Conservation (phyloP, 2,888 invertebrate species). For the Capitulum mitella region DNA sequence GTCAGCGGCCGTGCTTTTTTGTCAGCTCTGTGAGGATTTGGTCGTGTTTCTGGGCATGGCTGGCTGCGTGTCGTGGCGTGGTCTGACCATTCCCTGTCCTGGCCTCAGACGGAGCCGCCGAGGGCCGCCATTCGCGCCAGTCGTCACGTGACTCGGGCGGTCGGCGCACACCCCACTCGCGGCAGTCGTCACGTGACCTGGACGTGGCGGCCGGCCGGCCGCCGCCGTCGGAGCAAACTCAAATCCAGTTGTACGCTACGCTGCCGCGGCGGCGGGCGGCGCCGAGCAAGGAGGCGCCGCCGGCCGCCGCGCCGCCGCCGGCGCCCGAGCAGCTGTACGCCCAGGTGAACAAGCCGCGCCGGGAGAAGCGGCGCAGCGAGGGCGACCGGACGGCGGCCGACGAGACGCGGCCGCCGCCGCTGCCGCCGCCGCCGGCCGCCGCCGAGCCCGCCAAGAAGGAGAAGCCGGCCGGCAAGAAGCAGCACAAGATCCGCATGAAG, state of each 20-base stretch:
- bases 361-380: constrained; percentile 30
- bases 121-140: constrained; percentile 63
- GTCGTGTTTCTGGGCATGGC: too few species aligned
- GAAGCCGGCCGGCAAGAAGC: constrained; percentile 58
- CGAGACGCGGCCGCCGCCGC: constrained; percentile 12
- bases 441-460: constrained; percentile 30
- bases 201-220: not conserved
- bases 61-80: too few species aligned
- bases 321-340: constrained; percentile 17
- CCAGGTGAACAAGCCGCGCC: constrained; percentile 15
- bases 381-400: constrained; percentile 32
- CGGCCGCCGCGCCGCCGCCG: not conserved
- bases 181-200: constrained; percentile 40
- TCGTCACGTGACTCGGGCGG: constrained; percentile 58
- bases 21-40: too few species aligned
- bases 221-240: constrained; percentile 41
- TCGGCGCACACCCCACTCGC: constrained; percentile 52
- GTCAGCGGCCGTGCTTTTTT: too few species aligned
- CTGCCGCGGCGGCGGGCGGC: constrained; percentile 50
- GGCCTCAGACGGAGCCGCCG: constrained; percentile 46
- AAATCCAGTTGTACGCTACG: constrained; percentile 84
- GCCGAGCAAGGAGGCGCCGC: constrained; percentile 49
- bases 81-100: constrained; percentile 8
- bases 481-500: constrained; percentile 81
- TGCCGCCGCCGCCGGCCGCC: not conserved